phyloP scores from a whole-genome alignment of 2,113 vertebrate genomes.

The Sinosuthora webbiana region DNA sequence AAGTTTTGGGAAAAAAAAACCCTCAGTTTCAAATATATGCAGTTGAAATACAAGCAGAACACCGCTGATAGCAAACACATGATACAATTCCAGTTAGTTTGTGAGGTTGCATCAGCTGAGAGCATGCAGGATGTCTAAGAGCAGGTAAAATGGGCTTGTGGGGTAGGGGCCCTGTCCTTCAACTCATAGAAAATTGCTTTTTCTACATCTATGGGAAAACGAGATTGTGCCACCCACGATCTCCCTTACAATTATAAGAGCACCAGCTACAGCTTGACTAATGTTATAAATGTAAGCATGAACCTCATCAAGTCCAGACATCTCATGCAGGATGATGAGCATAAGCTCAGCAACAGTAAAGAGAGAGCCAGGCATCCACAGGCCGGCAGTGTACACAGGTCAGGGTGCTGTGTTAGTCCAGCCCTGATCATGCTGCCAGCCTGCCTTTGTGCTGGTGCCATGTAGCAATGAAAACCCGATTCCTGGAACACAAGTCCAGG shows the following conservation, averaged over 20 bases:
- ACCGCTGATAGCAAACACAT: not conserved
- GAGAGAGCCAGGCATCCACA: not conserved
- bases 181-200: not conserved
- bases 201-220: not conserved
- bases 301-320: not conserved
- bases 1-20: not conserved
- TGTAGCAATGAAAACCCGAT: not conserved
- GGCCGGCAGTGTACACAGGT: not conserved
- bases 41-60: not conserved
- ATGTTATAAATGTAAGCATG: not conserved
- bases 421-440: fast-evolving
- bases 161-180: not conserved
- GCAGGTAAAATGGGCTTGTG: not conserved
- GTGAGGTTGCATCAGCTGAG: not conserved
- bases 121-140: not conserved
- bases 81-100: not conserved
- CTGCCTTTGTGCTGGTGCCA: not conserved
- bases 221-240: not conserved
- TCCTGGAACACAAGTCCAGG: not conserved
- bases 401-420: not conserved
- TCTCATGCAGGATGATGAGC: not conserved
- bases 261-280: not conserved
- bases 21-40: not conserved
- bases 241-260: not conserved
- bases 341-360: not conserved